These are phyloP conservation scores for Gnathonemus echidnorhynchus DNA, from an alignment of 2,113 vertebrate genomes.

Conservation along the genomic window DNA sequence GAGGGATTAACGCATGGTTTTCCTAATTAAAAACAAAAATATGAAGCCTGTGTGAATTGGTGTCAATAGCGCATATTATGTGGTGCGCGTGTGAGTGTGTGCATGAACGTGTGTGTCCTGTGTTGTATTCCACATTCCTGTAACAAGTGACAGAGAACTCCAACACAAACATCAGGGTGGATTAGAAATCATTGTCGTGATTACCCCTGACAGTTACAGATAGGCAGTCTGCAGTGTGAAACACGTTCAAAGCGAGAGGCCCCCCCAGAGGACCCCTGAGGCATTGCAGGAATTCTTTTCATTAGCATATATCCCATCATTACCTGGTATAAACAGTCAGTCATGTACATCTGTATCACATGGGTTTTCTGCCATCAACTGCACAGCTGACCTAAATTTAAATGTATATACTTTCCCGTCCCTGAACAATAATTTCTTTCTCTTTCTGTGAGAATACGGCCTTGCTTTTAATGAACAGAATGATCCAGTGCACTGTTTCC, in stretches of 20 bases:
- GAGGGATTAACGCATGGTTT: not conserved
- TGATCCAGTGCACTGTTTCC: not conserved
- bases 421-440: not conserved
- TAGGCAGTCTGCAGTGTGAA: not conserved
- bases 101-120: not conserved
- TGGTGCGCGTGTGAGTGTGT: not conserved
- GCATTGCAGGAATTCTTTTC: not conserved
- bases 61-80: not conserved
- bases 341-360: not conserved
- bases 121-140: not conserved
- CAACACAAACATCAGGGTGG: not conserved
- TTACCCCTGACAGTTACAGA: not conserved
- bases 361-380: not conserved
- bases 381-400: not conserved
- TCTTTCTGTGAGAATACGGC: not conserved
- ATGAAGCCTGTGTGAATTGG: not conserved
- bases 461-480: not conserved
- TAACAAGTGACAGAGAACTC: not conserved
- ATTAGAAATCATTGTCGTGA: not conserved
- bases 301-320: not conserved
- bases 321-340: not conserved
- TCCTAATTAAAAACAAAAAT: not conserved
- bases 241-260: not conserved
- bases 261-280: not conserved
- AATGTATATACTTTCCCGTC: not conserved